phyloP scores from a whole-genome alignment of 1,140 invertebrate species.

The Heliothis subflexa region DNA sequence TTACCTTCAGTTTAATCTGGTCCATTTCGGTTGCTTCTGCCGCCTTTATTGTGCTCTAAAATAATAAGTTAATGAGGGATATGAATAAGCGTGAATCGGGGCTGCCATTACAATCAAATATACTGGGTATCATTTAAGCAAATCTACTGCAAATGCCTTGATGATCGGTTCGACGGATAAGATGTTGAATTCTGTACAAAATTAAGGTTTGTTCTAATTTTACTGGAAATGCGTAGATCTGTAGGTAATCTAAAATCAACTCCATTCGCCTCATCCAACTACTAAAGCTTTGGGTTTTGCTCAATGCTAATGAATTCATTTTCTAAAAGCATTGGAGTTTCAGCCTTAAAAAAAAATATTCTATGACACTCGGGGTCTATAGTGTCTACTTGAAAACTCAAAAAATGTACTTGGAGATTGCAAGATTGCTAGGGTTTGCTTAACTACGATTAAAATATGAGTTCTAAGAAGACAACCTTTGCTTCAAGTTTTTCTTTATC shows the following conservation, averaged over 20 bases:
- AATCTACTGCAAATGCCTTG: background rate
- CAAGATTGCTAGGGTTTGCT: constrained; percentile 10
- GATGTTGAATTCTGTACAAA: constrained; percentile 31
- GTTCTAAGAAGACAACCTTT: background rate
- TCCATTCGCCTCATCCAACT: constrained; percentile 25
- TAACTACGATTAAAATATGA: background rate
- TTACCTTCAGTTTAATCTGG: constrained; percentile 81
- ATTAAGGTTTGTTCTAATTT: background rate
- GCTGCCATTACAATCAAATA: constrained; percentile 11
- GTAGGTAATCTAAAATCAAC: background rate
- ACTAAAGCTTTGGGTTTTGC: constrained; percentile 31
- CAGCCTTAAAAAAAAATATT: constrained; percentile 9
- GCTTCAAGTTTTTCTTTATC: background rate
- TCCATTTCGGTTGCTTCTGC: constrained; percentile 70
- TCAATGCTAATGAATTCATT: background rate
- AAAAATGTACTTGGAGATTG: constrained; percentile 23
- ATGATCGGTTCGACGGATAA: background rate
- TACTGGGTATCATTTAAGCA: constrained; percentile 3
- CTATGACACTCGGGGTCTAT: constrained; percentile 24
- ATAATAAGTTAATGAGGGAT: constrained; percentile 67
- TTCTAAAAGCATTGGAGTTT: constrained; percentile 30
- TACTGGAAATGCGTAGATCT: background rate
- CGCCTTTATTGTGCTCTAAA: constrained; percentile 77
- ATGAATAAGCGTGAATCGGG: constrained; percentile 64
- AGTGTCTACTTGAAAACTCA: constrained; percentile 18